These are phyloP conservation scores for Drosophila takahashii DNA, from an alignment of 1,140 invertebrate genomes.

Conservation along the genomic window DNA sequence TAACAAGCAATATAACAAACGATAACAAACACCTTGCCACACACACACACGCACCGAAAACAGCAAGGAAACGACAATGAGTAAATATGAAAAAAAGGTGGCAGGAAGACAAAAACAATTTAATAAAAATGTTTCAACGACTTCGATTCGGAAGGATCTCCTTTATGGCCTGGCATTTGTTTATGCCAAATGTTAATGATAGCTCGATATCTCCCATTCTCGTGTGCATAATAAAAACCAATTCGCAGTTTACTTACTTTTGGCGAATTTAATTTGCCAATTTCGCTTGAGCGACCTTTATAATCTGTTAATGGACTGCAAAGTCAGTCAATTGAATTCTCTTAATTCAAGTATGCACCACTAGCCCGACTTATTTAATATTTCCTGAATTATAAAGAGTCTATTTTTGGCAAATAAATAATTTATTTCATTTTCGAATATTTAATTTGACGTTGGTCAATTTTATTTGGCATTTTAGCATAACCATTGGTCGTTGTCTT, in stretches of 20 bases:
- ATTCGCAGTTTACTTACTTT: background rate
- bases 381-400: too few relatives aligned
- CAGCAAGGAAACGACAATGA: slow-evolving; percentile 40
- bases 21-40: slow-evolving; percentile 79
- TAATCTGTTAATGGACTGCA: background rate
- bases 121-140: slow-evolving; percentile 67
- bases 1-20: slow-evolving; percentile 83
- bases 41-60: slow-evolving; percentile 13
- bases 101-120: slow-evolving; percentile 49
- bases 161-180: slow-evolving; percentile 52
- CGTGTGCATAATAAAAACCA: background rate
- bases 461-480: background rate
- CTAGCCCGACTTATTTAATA: background rate
- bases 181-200: slow-evolving; percentile 40
- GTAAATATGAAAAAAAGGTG: slow-evolving; percentile 25
- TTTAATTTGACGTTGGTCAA: background rate
- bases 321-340: background rate
- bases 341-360: background rate
- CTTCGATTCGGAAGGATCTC: slow-evolving; percentile 48
- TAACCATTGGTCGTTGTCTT: background rate
- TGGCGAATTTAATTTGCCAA: background rate
- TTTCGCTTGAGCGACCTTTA: background rate
- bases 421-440: background rate
- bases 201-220: background rate
- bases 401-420: background rate